These are phyloP conservation scores for Drosophila conformis DNA, from an alignment of 2,888 invertebrate species.

Conservation along the genomic window DNA sequence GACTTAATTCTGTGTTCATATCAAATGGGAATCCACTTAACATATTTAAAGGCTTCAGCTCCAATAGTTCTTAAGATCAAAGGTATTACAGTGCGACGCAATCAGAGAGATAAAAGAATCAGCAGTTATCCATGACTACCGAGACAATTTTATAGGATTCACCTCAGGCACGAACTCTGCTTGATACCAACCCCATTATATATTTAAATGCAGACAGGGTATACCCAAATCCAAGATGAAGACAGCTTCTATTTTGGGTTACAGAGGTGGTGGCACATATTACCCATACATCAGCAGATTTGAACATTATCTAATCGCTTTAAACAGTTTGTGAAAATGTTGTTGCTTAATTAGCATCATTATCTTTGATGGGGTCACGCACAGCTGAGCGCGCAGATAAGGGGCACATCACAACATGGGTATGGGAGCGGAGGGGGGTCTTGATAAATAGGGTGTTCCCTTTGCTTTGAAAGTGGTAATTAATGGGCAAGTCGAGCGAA, in stretches of 20 bases:
- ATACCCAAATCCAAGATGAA: not conserved
- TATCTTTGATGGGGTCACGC: conserved; percentile 73
- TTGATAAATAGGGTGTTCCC: conserved; percentile 60
- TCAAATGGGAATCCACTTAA: not conserved
- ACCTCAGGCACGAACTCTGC: not conserved
- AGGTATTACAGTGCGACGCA: not conserved
- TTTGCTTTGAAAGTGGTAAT: conserved; percentile 58
- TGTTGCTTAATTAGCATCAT: conserved; percentile 76
- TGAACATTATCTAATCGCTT: conserved; percentile 68
- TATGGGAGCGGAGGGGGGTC: not conserved
- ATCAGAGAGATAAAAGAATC: not conserved
- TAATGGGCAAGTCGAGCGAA: conserved; percentile 59
- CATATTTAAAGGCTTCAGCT: not conserved
- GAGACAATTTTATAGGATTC: not conserved
- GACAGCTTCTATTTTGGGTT: conserved; percentile 8
- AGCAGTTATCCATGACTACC: not conserved
- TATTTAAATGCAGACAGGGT: conserved; percentile 1
- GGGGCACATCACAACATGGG: not conserved
- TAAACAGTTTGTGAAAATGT: conserved; percentile 64
- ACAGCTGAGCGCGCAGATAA: conserved; percentile 44
- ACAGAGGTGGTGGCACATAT: conserved; percentile 1
- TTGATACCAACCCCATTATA: not conserved
- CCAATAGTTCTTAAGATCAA: not conserved
- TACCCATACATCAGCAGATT: conserved; percentile 36
- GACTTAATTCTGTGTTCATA: not conserved